Evolutionary conservation across 2,113 vertebrate genomes (phyloP), one percentile per base, ranked within the genome.

Genomic region (Arizona elegans): DNA sequence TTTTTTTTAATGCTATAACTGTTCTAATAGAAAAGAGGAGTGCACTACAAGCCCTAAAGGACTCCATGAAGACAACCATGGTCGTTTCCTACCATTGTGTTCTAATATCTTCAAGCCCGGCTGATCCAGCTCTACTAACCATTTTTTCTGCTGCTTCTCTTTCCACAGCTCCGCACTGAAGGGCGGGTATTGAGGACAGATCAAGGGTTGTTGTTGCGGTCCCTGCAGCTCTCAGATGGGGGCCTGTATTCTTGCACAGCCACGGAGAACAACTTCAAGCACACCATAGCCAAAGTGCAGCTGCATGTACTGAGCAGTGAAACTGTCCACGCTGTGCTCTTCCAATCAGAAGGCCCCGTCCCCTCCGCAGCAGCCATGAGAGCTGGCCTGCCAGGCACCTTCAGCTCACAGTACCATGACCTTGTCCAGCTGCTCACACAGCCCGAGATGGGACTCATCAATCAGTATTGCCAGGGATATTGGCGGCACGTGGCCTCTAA

Each of bases 241-340:
- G 99, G 99, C 92, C 97, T 98, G 93, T 99, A 99, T 97, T 98
- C 98, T 96, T 99, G 99, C 97, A 99, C 99, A 0, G 98, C 99
- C 97, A 99, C 99, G 0, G 99, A 99, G 98, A 99, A 99, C 96
- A 99, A 99, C 98, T 99, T 99, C 98, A 99, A 99, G 94, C 99
- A 99, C 95, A 97, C 98, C 0, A 98, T 99, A 56, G 98, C 98
- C 56, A 98, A 98, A 93, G 98, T 99, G 95, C 98, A 99, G 97
- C 98, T 99, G 11, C 98, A 99, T 0, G 98, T 99, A 2, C 98
- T 99, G 53, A 98, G 98, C 92, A 96, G 96, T 62, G 98, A 98
- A 0, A 98, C 98, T 0, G 98, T 99, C 94, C 99, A 99, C 13
- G 98, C 98, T 0, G 98, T 99, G 95, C 98, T 99, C 96, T 98